Evolutionary conservation across 2,888 invertebrate genomes (phyloP).

Genomic region (Cheilosia variabilis): DNA sequence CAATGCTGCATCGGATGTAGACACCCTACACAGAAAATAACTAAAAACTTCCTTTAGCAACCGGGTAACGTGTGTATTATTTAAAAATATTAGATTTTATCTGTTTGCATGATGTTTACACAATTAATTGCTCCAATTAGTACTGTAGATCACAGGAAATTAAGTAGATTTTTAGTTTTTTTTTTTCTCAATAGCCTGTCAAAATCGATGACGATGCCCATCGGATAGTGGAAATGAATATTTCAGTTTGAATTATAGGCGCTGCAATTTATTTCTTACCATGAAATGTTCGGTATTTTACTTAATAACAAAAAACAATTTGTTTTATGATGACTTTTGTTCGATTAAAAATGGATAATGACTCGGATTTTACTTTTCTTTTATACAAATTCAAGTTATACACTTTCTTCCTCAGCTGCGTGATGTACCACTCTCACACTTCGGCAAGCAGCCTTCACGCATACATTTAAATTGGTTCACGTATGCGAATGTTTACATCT

Average conservation of each 20-base stretch:
- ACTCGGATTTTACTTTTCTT: constrained; percentile 15
- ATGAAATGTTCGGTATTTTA: constrained; percentile 2
- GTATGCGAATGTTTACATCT: constrained; percentile 70
- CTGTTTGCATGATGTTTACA: neutral
- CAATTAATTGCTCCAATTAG: neutral
- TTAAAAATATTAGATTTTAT: neutral
- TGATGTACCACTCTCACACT: constrained; percentile 54
- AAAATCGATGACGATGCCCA: constrained; percentile 73
- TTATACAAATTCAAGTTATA: constrained; percentile 27
- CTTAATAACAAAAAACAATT: neutral
- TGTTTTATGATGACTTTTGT: constrained; percentile 6
- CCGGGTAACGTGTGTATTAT: no score
- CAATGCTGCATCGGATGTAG: constrained; percentile 22
- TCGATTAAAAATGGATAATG: neutral
- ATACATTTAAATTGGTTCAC: constrained; percentile 50
- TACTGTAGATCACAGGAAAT: neutral
- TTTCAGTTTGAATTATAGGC: neutral
- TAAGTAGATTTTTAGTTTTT: constrained; percentile 10
- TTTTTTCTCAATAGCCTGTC: constrained; percentile 46
- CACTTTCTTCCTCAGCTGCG: constrained; percentile 64
- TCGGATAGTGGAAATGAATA: constrained; percentile 26
- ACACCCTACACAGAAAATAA: constrained; percentile 28
- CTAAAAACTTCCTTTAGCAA: neutral
- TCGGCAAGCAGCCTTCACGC: constrained; percentile 23
- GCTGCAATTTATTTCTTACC: constrained; percentile 39